Evolutionary conservation across 1,140 invertebrate species (phyloP), one percentile per base, ranked within the genome.

Genomic region (Magallana gigas): DNA sequence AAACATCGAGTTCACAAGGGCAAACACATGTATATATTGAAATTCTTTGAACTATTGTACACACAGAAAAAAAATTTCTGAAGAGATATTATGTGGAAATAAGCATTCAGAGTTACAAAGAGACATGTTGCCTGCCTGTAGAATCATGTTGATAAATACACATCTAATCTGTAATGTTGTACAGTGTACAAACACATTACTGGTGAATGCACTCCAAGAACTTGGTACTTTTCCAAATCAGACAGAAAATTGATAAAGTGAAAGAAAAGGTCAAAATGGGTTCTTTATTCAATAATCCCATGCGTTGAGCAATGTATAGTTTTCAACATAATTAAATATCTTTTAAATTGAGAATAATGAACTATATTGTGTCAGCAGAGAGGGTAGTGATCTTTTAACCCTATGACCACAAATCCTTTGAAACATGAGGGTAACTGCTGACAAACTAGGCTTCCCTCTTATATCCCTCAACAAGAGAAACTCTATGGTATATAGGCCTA

Each of bases 221-320:
- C 68, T 76, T 76, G 68, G 68, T 76, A 76, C 23, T 76, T 29
- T 76, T 76, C 68, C 68, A 76, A 76, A 76, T 76, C 68, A 76
- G 68, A 76, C 68, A 76, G 23, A 76, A 76, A 76, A 76, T 76
- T 76, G 68, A 76, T 76, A 76, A 76, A 76, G 68, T 76, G 68
- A 76, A 76, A 76, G 68, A 76, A 76, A 76, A 76, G 68, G 68
- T 76, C 68, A 76, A 76, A 76, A 18, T 76, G 23, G 68, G 68
- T 76, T 76, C 68, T 76, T 23, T 12, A 29, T 29, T 48, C 1
- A 48, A 48, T 48, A 48, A 48, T 48, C 36, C 36, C 68, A 76
- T 29, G 11, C 9, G 14, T 76, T 12, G 12, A 76, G 18, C 12
- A 48, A 29, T 76, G 23, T 29, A 76, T 48, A 48, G 36, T 48